phyloP scores from a whole-genome alignment of 2,888 invertebrate species.

The Germaria angustata region DNA sequence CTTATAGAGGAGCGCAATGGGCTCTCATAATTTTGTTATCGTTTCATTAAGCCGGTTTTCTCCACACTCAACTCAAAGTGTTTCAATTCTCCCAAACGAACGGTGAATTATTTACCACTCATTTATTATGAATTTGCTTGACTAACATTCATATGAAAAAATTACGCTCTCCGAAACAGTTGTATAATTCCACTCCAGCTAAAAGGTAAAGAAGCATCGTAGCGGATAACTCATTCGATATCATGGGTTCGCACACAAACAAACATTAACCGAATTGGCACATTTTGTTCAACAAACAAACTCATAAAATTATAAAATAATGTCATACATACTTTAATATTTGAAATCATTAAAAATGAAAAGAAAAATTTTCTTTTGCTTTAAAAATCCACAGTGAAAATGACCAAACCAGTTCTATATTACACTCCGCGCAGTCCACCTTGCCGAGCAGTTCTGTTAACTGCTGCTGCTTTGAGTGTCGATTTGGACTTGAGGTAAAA shows the following conservation, averaged over 20 bases:
- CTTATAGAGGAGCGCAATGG: neutral
- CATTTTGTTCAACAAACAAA: neutral
- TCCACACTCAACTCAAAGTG: neutral
- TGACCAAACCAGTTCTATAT: conserved; percentile 81
- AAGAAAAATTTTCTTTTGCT: neutral
- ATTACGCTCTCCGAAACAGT: neutral
- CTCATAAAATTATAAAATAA: neutral
- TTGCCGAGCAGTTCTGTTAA: conserved; percentile 83
- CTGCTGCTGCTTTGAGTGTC: conserved; percentile 84
- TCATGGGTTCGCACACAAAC: neutral
- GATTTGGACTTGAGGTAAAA: conserved; percentile 82
- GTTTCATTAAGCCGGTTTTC: neutral
- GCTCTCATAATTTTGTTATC: neutral
- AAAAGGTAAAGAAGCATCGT: neutral
- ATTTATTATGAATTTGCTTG: neutral
- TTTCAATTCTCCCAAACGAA: neutral
- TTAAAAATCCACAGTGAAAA: conserved; percentile 44
- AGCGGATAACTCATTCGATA: no score
- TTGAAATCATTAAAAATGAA: neutral
- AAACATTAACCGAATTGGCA: neutral
- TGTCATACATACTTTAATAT: no score
- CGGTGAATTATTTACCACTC: no score
- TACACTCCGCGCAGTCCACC: conserved; percentile 84
- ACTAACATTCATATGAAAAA: neutral
- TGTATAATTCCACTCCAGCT: conserved; percentile 19